Evolutionary conservation across 2,888 invertebrate genomes (phyloP).

Genomic region (Morpho achilles): DNA sequence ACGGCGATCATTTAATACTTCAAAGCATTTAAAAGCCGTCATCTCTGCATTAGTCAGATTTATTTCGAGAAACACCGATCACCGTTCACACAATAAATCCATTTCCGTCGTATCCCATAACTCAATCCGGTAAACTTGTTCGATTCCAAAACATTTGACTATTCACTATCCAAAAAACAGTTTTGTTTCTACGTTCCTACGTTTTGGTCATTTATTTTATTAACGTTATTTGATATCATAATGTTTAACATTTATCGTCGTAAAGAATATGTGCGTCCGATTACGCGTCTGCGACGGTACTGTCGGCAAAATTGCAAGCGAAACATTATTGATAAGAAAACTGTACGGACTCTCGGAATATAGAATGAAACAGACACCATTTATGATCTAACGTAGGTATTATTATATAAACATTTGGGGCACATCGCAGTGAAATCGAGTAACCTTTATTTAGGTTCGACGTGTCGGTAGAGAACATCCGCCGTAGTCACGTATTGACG

Average conservation of each 20-base stretch:
- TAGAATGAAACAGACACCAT: no score
- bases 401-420: no score
- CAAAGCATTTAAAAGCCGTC: slow-evolving; percentile 47
- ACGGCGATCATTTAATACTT: slow-evolving; percentile 53
- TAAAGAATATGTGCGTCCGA: slow-evolving; percentile 45
- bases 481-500: no score
- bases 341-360: slow-evolving; percentile 21
- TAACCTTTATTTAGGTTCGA: no score
- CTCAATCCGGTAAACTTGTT: not conserved
- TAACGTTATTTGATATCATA: not conserved
- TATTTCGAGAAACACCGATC: slow-evolving; percentile 38
- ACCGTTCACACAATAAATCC: slow-evolving; percentile 23
- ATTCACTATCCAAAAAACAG: no score
- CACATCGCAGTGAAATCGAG: no score
- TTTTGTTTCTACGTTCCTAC: no score
- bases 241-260: not conserved
- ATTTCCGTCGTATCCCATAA: slow-evolving; percentile 25
- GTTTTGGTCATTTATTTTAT: no score
- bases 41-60: slow-evolving; percentile 61
- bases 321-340: slow-evolving; percentile 67
- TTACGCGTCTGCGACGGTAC: slow-evolving; percentile 50
- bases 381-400: no score
- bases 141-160: no score
- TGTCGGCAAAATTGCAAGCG: slow-evolving; percentile 55
- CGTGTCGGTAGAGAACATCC: no score